Conservation (phyloP, 2,797 vertebrate genomes). For the Petrocephalus sullivani region DNA sequence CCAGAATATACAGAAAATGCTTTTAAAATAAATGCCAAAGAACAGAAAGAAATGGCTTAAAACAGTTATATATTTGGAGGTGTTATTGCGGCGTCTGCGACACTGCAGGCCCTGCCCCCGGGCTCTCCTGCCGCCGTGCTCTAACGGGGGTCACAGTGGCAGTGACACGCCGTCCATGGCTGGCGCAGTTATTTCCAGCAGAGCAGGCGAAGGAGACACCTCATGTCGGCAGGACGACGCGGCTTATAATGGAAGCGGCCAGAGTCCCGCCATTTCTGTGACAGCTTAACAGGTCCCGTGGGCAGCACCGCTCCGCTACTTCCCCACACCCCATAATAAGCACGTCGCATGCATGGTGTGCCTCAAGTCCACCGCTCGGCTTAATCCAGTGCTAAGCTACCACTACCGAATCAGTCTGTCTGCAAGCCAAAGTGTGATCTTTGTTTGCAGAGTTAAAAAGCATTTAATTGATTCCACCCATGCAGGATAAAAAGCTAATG, state of each 20-base stretch:
- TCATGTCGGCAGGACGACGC: background rate
- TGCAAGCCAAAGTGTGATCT: background rate
- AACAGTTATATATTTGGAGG: background rate
- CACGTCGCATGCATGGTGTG: background rate
- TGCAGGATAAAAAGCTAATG: background rate
- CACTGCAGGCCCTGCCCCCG: background rate
- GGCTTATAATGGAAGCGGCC: background rate
- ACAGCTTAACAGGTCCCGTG: background rate
- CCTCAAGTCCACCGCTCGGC: background rate
- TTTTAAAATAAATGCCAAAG: background rate
- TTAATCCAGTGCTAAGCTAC: background rate
- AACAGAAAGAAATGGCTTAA: background rate
- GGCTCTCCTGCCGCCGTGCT: background rate
- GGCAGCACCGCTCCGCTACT: background rate
- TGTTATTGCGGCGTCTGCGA: background rate
- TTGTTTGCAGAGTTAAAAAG: slow-evolving; percentile 4
- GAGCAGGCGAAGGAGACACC: background rate
- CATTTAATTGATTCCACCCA: background rate
- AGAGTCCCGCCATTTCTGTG: background rate
- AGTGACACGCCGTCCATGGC: background rate
- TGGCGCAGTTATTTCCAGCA: too few relatives aligned
- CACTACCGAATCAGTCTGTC: background rate
- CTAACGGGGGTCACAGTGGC: background rate
- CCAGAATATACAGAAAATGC: background rate
- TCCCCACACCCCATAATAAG: background rate